These are phyloP conservation scores for Anas georgica DNA, from an alignment of 2,797 vertebrate genomes.

Conservation along the genomic window DNA sequence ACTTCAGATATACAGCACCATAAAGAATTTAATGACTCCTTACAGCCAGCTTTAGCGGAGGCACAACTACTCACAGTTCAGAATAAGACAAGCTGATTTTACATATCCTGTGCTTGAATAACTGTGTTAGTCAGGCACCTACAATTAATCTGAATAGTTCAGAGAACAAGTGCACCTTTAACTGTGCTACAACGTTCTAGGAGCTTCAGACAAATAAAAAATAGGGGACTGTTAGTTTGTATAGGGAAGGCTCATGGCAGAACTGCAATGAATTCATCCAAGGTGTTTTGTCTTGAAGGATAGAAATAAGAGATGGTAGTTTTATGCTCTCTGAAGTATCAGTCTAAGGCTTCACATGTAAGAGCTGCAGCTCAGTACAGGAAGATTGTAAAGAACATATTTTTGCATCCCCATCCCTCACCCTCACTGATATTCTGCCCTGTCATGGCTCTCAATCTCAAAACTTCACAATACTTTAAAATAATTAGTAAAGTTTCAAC, in stretches of 20 bases:
- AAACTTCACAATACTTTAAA: not conserved
- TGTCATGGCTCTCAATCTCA: not conserved
- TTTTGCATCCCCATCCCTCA: not conserved
- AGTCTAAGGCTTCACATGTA: not conserved
- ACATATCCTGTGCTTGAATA: not conserved
- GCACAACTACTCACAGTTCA: not conserved
- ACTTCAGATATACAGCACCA: not conserved
- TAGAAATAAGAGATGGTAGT: not conserved
- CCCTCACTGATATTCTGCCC: not conserved
- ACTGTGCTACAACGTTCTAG: not conserved
- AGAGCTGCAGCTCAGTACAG: not conserved
- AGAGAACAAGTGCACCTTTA: not conserved
- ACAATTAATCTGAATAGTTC: not conserved
- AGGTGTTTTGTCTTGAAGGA: not conserved
- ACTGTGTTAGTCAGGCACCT: not conserved
- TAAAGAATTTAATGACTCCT: not conserved
- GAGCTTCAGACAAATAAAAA: not conserved
- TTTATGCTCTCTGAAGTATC: not conserved
- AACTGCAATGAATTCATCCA: not conserved
- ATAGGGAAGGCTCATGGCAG: not conserved
- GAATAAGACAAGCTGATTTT: not conserved
- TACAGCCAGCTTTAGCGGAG: not conserved
- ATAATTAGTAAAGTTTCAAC: not conserved
- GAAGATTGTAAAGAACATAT: not conserved
- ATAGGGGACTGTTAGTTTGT: rapidly evolving